Evolutionary conservation across 2,888 invertebrate genomes (phyloP).

Genomic region (Dryomyza anilis): DNA sequence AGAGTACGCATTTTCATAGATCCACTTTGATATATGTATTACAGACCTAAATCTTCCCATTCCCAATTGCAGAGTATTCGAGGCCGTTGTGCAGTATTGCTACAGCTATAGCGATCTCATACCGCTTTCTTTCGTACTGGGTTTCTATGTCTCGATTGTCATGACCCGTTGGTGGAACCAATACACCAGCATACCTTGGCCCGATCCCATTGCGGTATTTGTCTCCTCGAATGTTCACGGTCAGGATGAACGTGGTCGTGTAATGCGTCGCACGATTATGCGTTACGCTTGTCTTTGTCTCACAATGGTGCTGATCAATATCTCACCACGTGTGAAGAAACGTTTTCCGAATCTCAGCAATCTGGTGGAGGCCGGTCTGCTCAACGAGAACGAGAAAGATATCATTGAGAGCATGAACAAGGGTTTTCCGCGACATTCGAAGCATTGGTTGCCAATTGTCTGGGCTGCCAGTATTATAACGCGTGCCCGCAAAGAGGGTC

Average conservation of each 20-base stretch:
- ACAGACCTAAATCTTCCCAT: neutral
- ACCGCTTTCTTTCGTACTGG: constrained; percentile 90
- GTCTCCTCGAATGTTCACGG: constrained; percentile 84
- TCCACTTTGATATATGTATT: neutral
- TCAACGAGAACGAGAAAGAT: constrained; percentile 79
- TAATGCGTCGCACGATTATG: constrained; percentile 83
- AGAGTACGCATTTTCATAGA: constrained; percentile 63
- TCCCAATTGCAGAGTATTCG: constrained; percentile 72
- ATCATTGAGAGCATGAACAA: constrained; percentile 79
- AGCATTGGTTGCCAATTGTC: constrained; percentile 89
- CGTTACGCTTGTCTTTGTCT: constrained; percentile 83
- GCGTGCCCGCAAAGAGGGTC: constrained; percentile 85
- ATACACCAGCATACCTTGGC: constrained; percentile 83
- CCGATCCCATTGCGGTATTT: constrained; percentile 85
- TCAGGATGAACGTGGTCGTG: constrained; percentile 81
- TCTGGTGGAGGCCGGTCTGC: constrained; percentile 82
- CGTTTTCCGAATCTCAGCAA: constrained; percentile 84
- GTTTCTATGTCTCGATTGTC: constrained; percentile 91
- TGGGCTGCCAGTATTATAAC: constrained; percentile 92
- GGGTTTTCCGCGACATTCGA: constrained; percentile 83
- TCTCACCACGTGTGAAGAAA: constrained; percentile 87
- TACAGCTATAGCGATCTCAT: constrained; percentile 85
- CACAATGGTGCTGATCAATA: constrained; percentile 86
- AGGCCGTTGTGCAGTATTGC: constrained; percentile 83
- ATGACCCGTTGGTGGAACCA: constrained; percentile 94